A percentile compares a stretch with the other conserved stretches of the same genome.
Conservation (phyloP, 2,797 vertebrate genomes). For the Pseudochirops cupreus region DNA sequence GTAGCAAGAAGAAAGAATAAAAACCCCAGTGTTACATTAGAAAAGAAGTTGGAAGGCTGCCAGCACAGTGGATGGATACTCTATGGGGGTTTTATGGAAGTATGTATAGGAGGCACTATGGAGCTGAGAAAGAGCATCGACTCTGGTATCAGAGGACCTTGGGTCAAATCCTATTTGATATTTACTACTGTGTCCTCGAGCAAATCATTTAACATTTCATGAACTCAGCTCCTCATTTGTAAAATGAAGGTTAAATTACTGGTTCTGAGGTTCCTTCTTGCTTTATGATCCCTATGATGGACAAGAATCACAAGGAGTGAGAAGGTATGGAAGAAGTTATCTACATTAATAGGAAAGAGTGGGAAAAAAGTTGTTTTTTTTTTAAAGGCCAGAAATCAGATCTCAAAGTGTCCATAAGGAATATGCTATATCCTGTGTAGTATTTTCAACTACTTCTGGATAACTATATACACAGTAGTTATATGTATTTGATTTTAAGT, state of each 20-base stretch:
- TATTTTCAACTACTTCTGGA: background rate
- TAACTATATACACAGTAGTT: background rate
- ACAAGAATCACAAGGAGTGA: background rate
- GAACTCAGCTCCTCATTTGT: slow-evolving; percentile 14
- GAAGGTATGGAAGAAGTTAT: background rate
- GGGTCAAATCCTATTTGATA: slow-evolving; percentile 11
- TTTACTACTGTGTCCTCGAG: background rate
- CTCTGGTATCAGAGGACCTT: background rate
- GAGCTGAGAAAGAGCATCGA: background rate
- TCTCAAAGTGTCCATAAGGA: background rate
- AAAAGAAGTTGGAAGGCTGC: background rate
- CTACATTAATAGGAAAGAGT: background rate
- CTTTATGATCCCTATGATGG: background rate
- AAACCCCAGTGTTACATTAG: background rate
- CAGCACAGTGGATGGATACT: background rate
- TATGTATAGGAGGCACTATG: background rate
- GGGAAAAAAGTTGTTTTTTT: background rate
- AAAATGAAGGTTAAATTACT: background rate
- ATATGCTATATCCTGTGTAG: background rate
- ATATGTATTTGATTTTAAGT: background rate
- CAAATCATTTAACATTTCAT: slow-evolving; percentile 25
- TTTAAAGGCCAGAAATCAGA: background rate
- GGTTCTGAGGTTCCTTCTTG: background rate
- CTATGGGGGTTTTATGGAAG: background rate
- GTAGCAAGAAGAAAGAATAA: background rate